Base-by-base conservation (phyloP, 2,888 invertebrate species). In the Hypolimnas misippus region DNA sequence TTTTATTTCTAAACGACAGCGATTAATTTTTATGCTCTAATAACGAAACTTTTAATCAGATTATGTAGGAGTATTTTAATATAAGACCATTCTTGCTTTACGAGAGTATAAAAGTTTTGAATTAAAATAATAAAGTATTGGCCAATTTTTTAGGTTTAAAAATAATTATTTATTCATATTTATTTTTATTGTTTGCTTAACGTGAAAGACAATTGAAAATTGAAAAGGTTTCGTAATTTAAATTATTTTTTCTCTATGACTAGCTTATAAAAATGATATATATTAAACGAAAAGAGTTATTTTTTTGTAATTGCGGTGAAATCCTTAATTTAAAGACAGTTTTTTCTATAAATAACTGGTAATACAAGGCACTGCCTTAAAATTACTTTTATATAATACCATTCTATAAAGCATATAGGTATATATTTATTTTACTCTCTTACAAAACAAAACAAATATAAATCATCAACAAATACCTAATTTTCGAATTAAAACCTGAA, bases 331-430 rank as follows among this genome's bases (percentile, higher is more conserved):
- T 38, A 38, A 70, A 62, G 67, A 67, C 66, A 56, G 63, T 53
- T 29, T 56, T 46, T 59, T 38, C 12, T 25, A 75, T 70, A 76
- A 74, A 68, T 29, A 49, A 29, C 8, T 14, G 49, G 14, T 49
- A 73, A 76, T 76, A 78, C 76, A 86, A 86, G 86, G 85, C 86
- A 86, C 86, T 79, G 83, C 84, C 86, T 77, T 79, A 78, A 82
- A 78, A 68, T 71, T 70, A 70, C 46, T 21, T 57, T 42, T 35
- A 21, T 44, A 38, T 19, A 42, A 52, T 51, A 58, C 44, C 42
- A 42, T 51, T 29, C 38, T 10, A 0, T 10, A 10, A 49, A 49
- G 49, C 49, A 38, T 6, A 57, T 35, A 49, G 5, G 6, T 40
- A 44, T 12, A 55, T 25, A 38, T 49, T 7, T 35, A 12, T 29